Evolutionary conservation across 2,797 vertebrate genomes (phyloP).

Genomic region (Emydoidea blandingii): DNA sequence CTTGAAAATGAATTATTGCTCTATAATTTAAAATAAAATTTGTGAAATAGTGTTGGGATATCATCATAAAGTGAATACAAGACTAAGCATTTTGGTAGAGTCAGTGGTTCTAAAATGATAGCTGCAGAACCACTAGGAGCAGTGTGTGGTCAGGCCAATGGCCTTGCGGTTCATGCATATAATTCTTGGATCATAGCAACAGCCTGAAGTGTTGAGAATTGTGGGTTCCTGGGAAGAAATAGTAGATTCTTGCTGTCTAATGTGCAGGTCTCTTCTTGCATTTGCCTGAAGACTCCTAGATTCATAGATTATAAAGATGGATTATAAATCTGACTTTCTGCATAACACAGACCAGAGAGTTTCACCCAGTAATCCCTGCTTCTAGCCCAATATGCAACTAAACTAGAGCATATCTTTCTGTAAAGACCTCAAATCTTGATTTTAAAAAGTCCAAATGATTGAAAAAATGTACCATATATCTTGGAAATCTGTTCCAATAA

Average conservation of each 20-base stretch:
- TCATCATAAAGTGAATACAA: background rate
- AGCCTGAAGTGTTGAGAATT: background rate
- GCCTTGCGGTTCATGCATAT: background rate
- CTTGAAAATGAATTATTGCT: background rate
- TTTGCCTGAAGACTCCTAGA: background rate
- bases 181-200: background rate
- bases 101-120: background rate
- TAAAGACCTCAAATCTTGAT: background rate
- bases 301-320: background rate
- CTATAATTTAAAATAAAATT: background rate
- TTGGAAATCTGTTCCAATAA: background rate
- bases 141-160: background rate
- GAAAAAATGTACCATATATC: constrained; percentile 28
- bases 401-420: constrained; percentile 10
- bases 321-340: background rate
- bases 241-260: background rate
- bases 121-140: background rate
- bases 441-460: constrained; percentile 16
- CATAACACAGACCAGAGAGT: background rate
- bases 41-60: background rate
- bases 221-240: background rate
- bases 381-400: constrained; percentile 14
- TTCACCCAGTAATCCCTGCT: constrained; percentile 23
- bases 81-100: background rate
- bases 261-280: background rate